Base-by-base conservation (phyloP, 2,113 vertebrate species). In the Elachura formosa region DNA sequence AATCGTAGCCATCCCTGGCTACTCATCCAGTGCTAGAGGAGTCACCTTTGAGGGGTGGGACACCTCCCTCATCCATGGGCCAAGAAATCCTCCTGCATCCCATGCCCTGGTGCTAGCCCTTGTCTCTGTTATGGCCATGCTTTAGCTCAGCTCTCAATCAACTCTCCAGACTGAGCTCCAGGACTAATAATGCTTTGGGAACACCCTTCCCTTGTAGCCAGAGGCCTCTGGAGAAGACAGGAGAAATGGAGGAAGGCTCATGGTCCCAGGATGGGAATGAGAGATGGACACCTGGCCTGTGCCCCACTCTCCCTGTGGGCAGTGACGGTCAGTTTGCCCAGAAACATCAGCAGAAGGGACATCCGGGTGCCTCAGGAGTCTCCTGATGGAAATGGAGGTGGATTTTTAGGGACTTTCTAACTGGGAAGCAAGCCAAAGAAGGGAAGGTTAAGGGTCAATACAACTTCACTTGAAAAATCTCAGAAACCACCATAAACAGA, bases 401-500 rank as follows among this genome's bases (percentile, higher is more conserved):
- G 63, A 51, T 55, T 59, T 86, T 29, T 16, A 84, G 41, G 36
- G 79, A 9, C 10, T 80, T 90, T 84, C 51, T 36, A 19, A 5
- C 18, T 2, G 9, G n/a, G n/a, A 29, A 93, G 14, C 18, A 23
- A 20, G 21, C 7, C 58, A 73, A 63, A 26, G 12, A 48, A 14
- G 7, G 8, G 9, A 15, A 71, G 40, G 75, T 34, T 4, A 33
- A 40, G 18, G 25, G n/a, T n/a, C n/a, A 41, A 69, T 0, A 15
- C 33, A 85, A 1, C 41, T 87, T 67, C 58, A 20, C 73, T 89
- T 91, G 77, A 84, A 95, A 95, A 71, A 83, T 19, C 67, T 59
- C 71, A 67, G 34, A 85, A 95, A 55, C n/a, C 55, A 71, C 21
- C 81, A 73, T 33, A n/a, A 83, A 71, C 34, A 75, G 58, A 68